These are phyloP conservation scores for Dendroctonus valens DNA, from an alignment of 1,140 invertebrate genomes.

Conservation along the genomic window DNA sequence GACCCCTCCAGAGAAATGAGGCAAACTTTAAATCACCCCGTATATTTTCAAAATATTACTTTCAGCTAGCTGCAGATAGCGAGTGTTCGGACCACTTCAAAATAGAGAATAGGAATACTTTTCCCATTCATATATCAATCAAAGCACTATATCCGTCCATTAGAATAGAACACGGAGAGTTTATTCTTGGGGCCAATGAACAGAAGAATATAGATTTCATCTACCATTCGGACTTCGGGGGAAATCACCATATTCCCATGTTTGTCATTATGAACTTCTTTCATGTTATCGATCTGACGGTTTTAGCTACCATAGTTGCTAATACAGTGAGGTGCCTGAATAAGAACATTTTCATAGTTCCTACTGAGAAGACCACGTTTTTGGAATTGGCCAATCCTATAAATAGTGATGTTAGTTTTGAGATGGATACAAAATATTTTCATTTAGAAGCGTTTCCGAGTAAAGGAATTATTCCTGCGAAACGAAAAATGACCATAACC, in stretches of 20 bases:
- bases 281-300: conserved; percentile 33
- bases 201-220: conserved; percentile 27
- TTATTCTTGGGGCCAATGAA: conserved; percentile 12
- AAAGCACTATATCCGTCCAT: conserved; percentile 30
- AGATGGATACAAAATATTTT: conserved; percentile 26
- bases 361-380: conserved; percentile 16
- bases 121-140: conserved; percentile 33
- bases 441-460: conserved; percentile 28
- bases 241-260: conserved; percentile 30
- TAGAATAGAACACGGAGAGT: conserved; percentile 16
- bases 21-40: too few relatives aligned
- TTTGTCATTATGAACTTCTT: conserved; percentile 36
- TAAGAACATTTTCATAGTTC: conserved; percentile 23
- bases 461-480: conserved; percentile 26
- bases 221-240: conserved; percentile 22
- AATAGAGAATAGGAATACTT: conserved; percentile 31
- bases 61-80: conserved; percentile 34
- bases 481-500: conserved; percentile 27
- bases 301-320: conserved; percentile 34
- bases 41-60: conserved; percentile 10
- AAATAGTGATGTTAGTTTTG: conserved; percentile 34
- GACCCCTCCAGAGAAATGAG: too few relatives aligned
- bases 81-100: conserved; percentile 26
- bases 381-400: conserved; percentile 37
- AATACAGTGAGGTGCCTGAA: conserved; percentile 25